phyloP scores from a whole-genome alignment of 2,113 vertebrate species.

The Carettochelys insculpta region DNA sequence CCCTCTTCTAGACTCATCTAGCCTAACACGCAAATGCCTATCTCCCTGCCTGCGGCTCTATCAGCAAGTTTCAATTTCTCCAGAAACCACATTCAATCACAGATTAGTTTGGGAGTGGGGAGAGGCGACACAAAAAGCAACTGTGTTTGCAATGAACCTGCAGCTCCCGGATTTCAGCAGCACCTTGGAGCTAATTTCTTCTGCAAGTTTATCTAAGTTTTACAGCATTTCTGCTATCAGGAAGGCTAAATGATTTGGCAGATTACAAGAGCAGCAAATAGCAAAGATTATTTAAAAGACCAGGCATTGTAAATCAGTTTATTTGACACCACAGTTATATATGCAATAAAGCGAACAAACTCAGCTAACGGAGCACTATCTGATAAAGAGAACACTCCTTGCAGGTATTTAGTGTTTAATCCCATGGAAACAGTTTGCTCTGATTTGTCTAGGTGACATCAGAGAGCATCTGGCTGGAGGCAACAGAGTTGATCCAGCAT shows the following conservation, averaged over 20 bases:
- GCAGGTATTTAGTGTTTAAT: conserved; percentile 74
- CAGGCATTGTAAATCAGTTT: conserved; percentile 66
- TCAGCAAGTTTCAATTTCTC: conserved; percentile 71
- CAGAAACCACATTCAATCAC: conserved; percentile 55
- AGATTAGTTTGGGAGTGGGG: conserved; percentile 30
- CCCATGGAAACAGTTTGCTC: conserved; percentile 60
- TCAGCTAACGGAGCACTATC: conserved; percentile 62
- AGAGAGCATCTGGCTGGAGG: conserved; percentile 56
- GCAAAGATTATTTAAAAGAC: conserved; percentile 73
- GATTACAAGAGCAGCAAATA: conserved; percentile 68
- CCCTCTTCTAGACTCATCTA: conserved; percentile 67
- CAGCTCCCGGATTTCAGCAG: conserved; percentile 48
- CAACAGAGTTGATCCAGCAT: conserved; percentile 42
- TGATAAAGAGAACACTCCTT: conserved; percentile 64
- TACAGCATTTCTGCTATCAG: conserved; percentile 71
- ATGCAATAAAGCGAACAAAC: conserved; percentile 69
- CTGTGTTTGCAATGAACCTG: conserved; percentile 38
- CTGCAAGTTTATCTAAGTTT: conserved; percentile 71
- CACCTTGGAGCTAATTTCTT: conserved; percentile 63
- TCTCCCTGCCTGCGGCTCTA: conserved; percentile 53
- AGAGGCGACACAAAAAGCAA: conserved; percentile 13
- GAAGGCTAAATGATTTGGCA: conserved; percentile 71
- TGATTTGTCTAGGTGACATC: conserved; percentile 60
- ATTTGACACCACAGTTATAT: conserved; percentile 67
- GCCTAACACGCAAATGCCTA: conserved; percentile 63